Base-by-base conservation (phyloP, 53 echinoderm and acorn worm species). In the Mesocentrotus franciscanus region DNA sequence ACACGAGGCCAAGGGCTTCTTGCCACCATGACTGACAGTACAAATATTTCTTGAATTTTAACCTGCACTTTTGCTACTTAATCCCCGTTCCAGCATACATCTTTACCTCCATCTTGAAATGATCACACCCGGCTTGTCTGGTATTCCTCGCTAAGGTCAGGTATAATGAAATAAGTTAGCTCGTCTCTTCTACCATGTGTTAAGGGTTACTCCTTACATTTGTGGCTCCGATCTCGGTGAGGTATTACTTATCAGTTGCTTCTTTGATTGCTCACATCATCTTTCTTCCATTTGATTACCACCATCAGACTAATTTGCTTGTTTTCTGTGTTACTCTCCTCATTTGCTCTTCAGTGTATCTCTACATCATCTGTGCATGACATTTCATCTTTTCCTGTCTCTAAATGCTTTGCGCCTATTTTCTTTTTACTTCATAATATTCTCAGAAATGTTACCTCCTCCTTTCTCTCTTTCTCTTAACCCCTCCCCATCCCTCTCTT, bases 1-100 rank as follows among this genome's bases (percentile, higher is more conserved):
- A 24, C 84, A 39, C 22, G 55, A n/a, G 59, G 34, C n/a, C 8
- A 26, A 2, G 16, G 58, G n/a, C 58, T 58, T 58, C 58, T 87
- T 58, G 87, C 87, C 58, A 87, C 58, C 59, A 58, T 9, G 27
- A 59, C 58, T 1, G 87, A 57, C 56, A 27, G n/a, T 36, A 66
- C 66, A 91, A 64, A 91, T 91, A 91, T 66, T 66, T 64, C 91
- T 91, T 61, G 91, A 64, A 91, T 61, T 91, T 91, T 66, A 91
- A 91, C 62, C 91, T 91, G 91, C 24, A 91, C 91, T 91, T 91
- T 64, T 91, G 91, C 61, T 33, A 62, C 91, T 64, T 66, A 91
- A 91, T 91, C 91, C 66, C 36, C 91, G 32, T 66, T 39, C 61
- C 66, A 59, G 35, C 68, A 35, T 18, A 10, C 91, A 61, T 91